These are phyloP conservation scores for Therioaphis trifolii DNA, from an alignment of 2,888 invertebrate genomes.

Conservation along the genomic window DNA sequence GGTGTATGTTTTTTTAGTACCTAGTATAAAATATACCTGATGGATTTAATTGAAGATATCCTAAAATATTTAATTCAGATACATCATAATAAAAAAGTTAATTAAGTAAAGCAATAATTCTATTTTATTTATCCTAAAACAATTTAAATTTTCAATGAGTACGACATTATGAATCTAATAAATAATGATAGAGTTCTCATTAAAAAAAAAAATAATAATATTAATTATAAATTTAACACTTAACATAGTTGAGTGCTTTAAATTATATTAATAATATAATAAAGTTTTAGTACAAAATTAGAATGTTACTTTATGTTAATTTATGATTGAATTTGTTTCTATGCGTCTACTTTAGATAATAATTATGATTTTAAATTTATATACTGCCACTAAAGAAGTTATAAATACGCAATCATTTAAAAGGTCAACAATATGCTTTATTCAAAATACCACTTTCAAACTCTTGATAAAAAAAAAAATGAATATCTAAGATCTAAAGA, in stretches of 20 bases:
- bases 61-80: background rate
- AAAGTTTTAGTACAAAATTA: background rate
- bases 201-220: background rate
- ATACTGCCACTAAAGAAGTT: background rate
- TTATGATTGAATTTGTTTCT: background rate
- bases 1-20: too few relatives aligned
- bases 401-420: constrained; percentile 16
- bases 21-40: too few relatives aligned
- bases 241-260: background rate
- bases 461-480: constrained; percentile 11
- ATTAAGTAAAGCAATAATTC: background rate
- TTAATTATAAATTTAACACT: background rate
- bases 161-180: background rate
- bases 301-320: background rate
- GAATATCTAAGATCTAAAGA: constrained; percentile 39
- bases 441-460: constrained; percentile 32
- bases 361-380: background rate
- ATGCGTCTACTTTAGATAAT: background rate
- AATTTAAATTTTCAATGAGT: background rate
- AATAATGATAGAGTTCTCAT: background rate
- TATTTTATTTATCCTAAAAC: background rate
- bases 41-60: too few relatives aligned
- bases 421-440: constrained; percentile 24
- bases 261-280: background rate
- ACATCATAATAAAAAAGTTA: background rate